Evolutionary conservation across 2,113 vertebrate species (phyloP), one percentile per base, ranked within the genome.

Genomic region (Turnix velox): DNA sequence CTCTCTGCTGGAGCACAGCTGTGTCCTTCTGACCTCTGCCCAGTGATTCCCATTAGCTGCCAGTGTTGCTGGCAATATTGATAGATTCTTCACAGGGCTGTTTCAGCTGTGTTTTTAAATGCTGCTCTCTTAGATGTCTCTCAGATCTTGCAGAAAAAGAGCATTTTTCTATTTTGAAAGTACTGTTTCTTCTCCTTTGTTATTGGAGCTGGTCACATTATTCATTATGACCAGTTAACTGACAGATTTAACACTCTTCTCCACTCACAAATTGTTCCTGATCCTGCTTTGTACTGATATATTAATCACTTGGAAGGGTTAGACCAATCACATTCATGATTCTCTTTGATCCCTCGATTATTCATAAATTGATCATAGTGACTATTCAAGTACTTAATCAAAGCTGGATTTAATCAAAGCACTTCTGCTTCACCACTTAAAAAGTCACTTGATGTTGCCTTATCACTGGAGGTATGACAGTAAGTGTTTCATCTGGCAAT

Each of bases 301-400:
- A 59, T 71, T 87, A 11, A 4, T 87, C 74, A 51, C 54, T 85
- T 51, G 39, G 54, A 86, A 84, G 18, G 10, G n/a, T 85, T 48
- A 33, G 28, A 90, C 15, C 45, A 63, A 67, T 65, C 45, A 12
- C 55, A 63, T 79, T 82, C 4, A 4, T 28, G 48, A 71, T 67
- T 80, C n/a, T 62, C 20, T 94, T 77, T 95, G 65, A 87, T 81
- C 57, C 31, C 27, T 80, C 51, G 55, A 61, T 95, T 94, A 67
- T 68, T 90, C 80, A 75, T 71, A 68, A 84, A 78, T 88, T 84
- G 72, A 92, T 93, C 76, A 77, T 12, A 88, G 52, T 0, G 0
- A 61, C 55, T 86, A 28, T 84, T 88, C 79, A 68, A 74, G 66
- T 74, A 42, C 43, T 80, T 94, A 83, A 88, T 95, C 90, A 96